Percentiles rank a stretch among this genome's conserved stretches.
These are phyloP conservation scores for Paramormyrops kingsleyae DNA, from an alignment of 2,113 vertebrate species.

Conservation along the genomic window DNA sequence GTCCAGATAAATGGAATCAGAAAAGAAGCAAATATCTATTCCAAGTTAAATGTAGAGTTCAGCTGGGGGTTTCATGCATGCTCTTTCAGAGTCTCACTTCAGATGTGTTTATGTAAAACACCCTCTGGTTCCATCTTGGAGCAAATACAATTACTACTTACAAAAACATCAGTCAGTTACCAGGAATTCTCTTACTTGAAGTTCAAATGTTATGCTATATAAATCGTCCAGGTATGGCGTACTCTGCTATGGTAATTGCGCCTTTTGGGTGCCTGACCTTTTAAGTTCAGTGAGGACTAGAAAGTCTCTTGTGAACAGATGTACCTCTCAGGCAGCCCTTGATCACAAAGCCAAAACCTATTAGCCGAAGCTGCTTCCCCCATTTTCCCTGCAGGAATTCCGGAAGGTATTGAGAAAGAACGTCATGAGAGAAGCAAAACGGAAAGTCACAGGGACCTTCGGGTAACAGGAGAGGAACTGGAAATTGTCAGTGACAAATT, in stretches of 20 bases:
- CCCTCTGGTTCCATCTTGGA: background rate
- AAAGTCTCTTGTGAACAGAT: background rate
- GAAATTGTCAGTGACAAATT: background rate
- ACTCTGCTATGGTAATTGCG: background rate
- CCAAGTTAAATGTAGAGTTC: background rate
- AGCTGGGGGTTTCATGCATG: background rate
- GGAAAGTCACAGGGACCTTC: background rate
- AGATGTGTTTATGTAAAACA: background rate
- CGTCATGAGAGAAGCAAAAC: background rate
- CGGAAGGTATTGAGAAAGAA: slow-evolving; percentile 4
- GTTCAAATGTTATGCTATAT: background rate
- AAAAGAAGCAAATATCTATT: background rate
- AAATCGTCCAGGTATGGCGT: background rate
- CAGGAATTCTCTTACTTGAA: background rate
- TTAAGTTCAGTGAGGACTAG: background rate
- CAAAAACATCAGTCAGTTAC: background rate
- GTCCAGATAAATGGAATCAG: background rate
- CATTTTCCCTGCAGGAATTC: slow-evolving; percentile 2
- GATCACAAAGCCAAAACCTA: background rate
- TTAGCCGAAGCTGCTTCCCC: background rate
- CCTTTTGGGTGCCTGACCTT: background rate
- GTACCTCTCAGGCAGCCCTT: background rate
- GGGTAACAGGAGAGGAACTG: background rate
- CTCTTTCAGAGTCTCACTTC: background rate
- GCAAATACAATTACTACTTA: background rate